Percentiles rank a stretch among this genome's conserved stretches.
phyloP scores from a whole-genome alignment of 2,113 vertebrate species.

The Pygoscelis adeliae region DNA sequence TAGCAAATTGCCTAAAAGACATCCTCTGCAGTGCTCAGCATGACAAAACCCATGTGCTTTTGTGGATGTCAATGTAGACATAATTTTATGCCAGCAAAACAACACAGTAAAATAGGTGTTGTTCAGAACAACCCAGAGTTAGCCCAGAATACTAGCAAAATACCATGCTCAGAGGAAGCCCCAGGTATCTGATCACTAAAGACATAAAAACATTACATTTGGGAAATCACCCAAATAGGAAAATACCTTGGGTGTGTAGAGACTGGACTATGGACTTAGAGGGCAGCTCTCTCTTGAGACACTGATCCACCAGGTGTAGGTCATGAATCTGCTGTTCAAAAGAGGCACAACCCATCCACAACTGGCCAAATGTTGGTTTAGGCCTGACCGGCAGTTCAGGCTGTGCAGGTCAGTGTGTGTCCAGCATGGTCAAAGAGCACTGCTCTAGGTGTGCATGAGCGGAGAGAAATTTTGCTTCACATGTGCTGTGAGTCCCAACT shows the following conservation, averaged over 20 bases:
- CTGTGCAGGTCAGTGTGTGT: not conserved
- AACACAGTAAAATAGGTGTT: not conserved
- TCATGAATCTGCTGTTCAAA: not conserved
- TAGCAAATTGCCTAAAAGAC: not conserved
- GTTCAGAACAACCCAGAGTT: not conserved
- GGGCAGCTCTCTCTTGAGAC: not conserved
- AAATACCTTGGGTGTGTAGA: not conserved
- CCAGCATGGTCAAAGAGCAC: not conserved
- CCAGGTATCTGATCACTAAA: not conserved
- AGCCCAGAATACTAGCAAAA: not conserved
- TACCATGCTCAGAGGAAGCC: not conserved
- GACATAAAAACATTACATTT: not conserved
- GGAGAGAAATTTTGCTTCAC: not conserved
- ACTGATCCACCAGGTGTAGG: not conserved
- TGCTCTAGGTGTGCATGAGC: not conserved
- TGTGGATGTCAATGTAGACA: not conserved
- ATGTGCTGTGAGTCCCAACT: fast-evolving
- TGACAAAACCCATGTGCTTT: not conserved
- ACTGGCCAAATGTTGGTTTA: not conserved
- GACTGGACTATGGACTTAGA: not conserved
- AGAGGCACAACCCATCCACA: not conserved
- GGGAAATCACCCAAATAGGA: not conserved
- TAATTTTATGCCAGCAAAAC: not conserved
- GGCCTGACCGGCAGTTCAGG: not conserved
- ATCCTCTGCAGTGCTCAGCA: not conserved